A percentile compares a stretch with the other conserved stretches of the same genome.
Evolutionary conservation across 2,113 vertebrate species (phyloP).

Genomic region (Saguinus midas): DNA sequence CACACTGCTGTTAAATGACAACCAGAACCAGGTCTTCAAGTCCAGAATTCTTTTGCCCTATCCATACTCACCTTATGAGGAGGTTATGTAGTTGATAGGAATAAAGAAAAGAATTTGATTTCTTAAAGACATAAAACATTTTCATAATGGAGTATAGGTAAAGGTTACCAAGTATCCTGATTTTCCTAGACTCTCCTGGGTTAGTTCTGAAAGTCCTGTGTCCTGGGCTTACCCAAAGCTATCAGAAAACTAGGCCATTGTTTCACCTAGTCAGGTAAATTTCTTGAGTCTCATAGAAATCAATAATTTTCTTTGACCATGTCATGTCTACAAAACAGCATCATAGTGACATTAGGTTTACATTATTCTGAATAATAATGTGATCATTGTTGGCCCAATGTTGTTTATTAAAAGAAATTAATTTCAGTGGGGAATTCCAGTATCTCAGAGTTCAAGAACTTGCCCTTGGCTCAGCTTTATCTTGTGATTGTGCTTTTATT

Average conservation of each 20-base stretch:
- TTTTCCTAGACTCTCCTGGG: background rate
- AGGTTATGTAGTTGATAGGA: background rate
- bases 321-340: background rate
- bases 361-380: background rate
- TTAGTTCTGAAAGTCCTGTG: background rate
- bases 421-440: background rate
- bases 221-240: background rate
- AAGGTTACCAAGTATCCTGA: background rate
- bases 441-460: background rate
- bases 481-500: background rate
- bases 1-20: background rate
- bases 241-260: background rate
- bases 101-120: background rate
- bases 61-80: background rate
- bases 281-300: background rate
- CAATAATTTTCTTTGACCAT: background rate
- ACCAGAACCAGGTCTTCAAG: background rate
- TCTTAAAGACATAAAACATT: background rate
- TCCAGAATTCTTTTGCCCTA: background rate
- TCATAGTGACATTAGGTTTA: background rate
- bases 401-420: background rate
- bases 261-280: background rate
- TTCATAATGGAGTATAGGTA: background rate
- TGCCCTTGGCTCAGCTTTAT: background rate
- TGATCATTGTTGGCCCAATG: background rate